A percentile compares a stretch with the other conserved stretches of the same genome.
These are phyloP conservation scores for Cryptocephalus primarius DNA, from an alignment of 2,888 invertebrate species.

Conservation along the genomic window DNA sequence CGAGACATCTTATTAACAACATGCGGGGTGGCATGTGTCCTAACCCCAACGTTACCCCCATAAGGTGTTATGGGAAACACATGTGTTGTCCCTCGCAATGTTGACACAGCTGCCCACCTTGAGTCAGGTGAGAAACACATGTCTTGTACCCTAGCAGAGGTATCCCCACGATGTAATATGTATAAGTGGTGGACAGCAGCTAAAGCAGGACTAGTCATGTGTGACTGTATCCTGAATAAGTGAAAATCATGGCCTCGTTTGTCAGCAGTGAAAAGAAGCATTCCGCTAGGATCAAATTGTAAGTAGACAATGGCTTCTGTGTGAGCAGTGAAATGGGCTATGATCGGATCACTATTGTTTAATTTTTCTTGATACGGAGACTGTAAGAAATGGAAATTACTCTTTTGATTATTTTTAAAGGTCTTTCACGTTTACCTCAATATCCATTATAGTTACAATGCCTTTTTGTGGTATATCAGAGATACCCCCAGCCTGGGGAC, in stretches of 20 bases:
- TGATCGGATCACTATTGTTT: constrained; percentile 41
- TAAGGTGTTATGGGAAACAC: constrained; percentile 96
- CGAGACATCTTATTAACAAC: constrained; percentile 86
- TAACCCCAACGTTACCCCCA: constrained; percentile 80
- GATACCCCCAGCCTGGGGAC: constrained; percentile 24
- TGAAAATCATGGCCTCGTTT: constrained; percentile 92
- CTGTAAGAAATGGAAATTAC: too few relatives aligned
- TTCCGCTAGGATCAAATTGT: constrained; percentile 84
- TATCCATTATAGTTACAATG: constrained; percentile 78
- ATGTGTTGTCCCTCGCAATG: constrained; percentile 93
- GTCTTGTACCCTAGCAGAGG: constrained; percentile 89
- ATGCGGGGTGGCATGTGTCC: constrained; percentile 90
- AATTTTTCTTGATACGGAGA: too few relatives aligned
- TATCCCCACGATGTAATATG: constrained; percentile 88
- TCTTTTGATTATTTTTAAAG: too few relatives aligned
- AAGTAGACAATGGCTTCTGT: constrained; percentile 80
- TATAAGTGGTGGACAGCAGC: constrained; percentile 93
- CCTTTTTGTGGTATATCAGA: constrained; percentile 68
- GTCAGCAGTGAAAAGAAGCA: constrained; percentile 83
- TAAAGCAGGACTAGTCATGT: constrained; percentile 68
- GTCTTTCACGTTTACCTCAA: constrained; percentile 44
- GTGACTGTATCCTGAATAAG: constrained; percentile 87
- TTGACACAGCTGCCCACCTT: constrained; percentile 94
- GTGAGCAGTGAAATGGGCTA: constrained; percentile 84
- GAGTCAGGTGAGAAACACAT: constrained; percentile 87